A percentile compares a stretch with the other conserved stretches of the same genome.
phyloP scores from a whole-genome alignment of 2,888 invertebrate species.

The Acanthoscelides obtectus region DNA sequence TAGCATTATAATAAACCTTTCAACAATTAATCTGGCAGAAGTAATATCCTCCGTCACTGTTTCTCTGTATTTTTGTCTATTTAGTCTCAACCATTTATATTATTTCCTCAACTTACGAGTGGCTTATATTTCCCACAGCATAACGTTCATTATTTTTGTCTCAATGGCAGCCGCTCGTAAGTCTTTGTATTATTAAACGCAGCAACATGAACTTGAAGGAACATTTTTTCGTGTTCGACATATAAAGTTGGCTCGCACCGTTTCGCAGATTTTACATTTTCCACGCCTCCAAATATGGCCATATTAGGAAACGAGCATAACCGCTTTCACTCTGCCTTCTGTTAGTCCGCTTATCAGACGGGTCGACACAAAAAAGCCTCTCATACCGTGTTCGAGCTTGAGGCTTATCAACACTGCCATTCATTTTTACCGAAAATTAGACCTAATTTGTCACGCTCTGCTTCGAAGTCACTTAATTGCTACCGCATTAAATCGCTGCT shows the following conservation, averaged over 20 bases:
- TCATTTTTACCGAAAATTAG: background rate
- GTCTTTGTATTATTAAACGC: too few relatives aligned
- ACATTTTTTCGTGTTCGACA: too few relatives aligned
- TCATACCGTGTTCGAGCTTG: background rate
- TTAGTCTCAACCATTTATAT: too few relatives aligned
- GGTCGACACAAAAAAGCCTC: background rate
- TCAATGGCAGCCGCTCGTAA: too few relatives aligned
- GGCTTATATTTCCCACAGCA: too few relatives aligned
- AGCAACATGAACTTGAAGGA: too few relatives aligned
- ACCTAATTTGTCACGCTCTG: constrained; percentile 31
- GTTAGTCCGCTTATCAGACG: background rate
- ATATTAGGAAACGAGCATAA: background rate
- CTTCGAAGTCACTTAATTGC: constrained; percentile 21
- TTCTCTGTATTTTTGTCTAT: too few relatives aligned
- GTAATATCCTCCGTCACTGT: too few relatives aligned
- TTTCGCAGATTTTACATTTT: background rate
- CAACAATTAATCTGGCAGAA: too few relatives aligned
- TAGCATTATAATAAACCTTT: too few relatives aligned
- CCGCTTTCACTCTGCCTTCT: background rate
- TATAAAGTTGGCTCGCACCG: background rate
- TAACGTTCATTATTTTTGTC: too few relatives aligned
- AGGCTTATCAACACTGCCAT: background rate
- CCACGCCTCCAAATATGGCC: background rate
- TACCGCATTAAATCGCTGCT: constrained; percentile 1
- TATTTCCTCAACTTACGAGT: too few relatives aligned